Base-by-base conservation (phyloP, 2,113 vertebrate species). In the Urocitellus parryii region DNA sequence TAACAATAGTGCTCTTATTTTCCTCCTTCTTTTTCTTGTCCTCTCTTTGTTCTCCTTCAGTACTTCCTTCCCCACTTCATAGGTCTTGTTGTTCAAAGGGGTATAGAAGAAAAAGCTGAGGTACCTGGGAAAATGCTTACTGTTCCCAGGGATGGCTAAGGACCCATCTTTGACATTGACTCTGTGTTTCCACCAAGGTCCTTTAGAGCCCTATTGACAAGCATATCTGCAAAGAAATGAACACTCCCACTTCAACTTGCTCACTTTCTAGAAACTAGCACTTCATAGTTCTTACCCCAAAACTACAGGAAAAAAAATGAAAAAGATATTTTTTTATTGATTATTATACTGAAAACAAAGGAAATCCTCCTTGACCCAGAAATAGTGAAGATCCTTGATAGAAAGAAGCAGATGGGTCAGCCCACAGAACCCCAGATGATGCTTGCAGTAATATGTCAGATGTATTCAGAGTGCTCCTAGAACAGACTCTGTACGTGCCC, bases 401-500 rank as follows among this genome's bases (percentile, higher is more conserved):
- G 78, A 72, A 77, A 24, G 13, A 74, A 53, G 61, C 29, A 32
- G 16, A 13, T 5, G 8, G 25, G 11, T 39, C 29, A 53, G n/a
- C 8, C 16, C 42, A 12, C 5, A 8, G 16, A 0, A 61, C 1
- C 29, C 34, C 29, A 51, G 58, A 2, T 2, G 45, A 29, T 5
- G 10, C 11, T 27, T 5, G 4, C 10, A 32, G 70, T 14, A 45
- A 3, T 16, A 45, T 61, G 20, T 14, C 2, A 6, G 39, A 39
- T 39, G 3, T 39, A 39, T 39, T 39, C 39, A 39, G 39, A 39
- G 25, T 2, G 1, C 22, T 63, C 42, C 39, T 61, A n/a, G 24
- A 48, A 39, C 1, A 51, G 37, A 48, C 2, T 0, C 0, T 11
- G 67, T 10, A 39, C 80, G 32, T 7, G 6, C 16, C 27, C 48